A percentile compares a stretch with the other conserved stretches of the same genome.
These are phyloP conservation scores for Pipistrellus pipistrellus DNA, from an alignment of 2,797 vertebrate species.

Conservation along the genomic window DNA sequence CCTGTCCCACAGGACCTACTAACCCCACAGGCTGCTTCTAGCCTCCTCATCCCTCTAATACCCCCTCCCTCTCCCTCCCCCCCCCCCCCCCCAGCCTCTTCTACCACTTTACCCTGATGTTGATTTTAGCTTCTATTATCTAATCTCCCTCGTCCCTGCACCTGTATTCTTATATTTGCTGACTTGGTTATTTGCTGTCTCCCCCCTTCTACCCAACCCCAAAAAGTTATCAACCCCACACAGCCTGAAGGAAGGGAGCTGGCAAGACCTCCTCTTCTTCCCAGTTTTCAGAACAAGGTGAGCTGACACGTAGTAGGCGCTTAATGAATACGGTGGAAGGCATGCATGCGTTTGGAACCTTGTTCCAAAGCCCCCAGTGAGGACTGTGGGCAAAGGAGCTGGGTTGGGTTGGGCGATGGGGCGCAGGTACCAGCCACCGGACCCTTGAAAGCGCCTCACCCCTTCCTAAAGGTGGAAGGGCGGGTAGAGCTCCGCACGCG, in stretches of 20 bases:
- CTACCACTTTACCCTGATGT: rapidly evolving
- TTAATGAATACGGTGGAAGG: not conserved
- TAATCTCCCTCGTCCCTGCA: not conserved
- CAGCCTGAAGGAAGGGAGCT: not conserved
- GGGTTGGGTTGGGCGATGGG: not conserved
- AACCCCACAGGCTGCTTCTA: not conserved
- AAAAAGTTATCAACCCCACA: not conserved
- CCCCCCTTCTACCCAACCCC: not conserved
- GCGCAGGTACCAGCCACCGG: not conserved
- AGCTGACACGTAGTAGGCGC: not conserved
- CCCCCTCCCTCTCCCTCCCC: rapidly evolving
- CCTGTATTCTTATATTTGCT: not conserved
- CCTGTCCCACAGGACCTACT: not conserved
- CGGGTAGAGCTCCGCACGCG: not conserved
- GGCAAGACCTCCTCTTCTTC: not conserved
- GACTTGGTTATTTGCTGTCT: not conserved
- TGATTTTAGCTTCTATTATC: not conserved
- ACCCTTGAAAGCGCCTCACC: no score
- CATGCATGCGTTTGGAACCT: not conserved
- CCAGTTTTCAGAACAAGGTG: not conserved
- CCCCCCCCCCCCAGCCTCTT: not conserved
- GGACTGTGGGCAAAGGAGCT: not conserved
- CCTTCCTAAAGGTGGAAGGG: not conserved
- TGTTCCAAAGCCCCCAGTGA: not conserved
- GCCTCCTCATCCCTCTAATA: not conserved